Conservation (phyloP, 1,140 invertebrate species). For the Holotrichia oblita region DNA sequence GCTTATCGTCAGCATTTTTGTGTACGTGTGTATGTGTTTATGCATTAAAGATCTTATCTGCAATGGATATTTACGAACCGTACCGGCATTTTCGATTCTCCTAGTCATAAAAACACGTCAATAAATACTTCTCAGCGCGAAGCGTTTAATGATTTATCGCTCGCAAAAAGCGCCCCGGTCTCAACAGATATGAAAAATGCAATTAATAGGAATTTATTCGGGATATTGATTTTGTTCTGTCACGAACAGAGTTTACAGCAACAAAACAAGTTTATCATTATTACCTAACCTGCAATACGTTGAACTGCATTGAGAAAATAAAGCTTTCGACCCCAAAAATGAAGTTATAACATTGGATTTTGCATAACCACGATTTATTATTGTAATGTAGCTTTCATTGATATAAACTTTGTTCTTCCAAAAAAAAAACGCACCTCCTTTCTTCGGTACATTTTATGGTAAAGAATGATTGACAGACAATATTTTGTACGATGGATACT, state of each 20-base stretch:
- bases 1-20: not conserved
- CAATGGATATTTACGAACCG: conserved; percentile 4
- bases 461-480: no score
- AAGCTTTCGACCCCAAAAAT: not conserved
- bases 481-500: no score
- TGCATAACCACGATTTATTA: no score
- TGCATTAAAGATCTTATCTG: not conserved
- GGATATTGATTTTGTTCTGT: conserved; percentile 1
- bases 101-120: conserved; percentile 2
- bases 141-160: conserved; percentile 12
- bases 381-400: no score
- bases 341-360: no score
- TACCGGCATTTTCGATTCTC: conserved; percentile 6
- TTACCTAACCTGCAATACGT: not conserved
- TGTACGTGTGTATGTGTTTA: not conserved
- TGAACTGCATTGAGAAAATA: not conserved
- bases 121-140: conserved; percentile 1
- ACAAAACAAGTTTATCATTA: not conserved
- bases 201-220: conserved; percentile 14
- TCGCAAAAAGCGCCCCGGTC: not conserved
- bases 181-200: conserved; percentile 13
- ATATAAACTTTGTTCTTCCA: no score
- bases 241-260: not conserved
- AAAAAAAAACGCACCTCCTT: no score
- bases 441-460: no score